phyloP scores from a whole-genome alignment of 35 echinoderm and acorn worm genomes.

The Acanthaster planci region DNA sequence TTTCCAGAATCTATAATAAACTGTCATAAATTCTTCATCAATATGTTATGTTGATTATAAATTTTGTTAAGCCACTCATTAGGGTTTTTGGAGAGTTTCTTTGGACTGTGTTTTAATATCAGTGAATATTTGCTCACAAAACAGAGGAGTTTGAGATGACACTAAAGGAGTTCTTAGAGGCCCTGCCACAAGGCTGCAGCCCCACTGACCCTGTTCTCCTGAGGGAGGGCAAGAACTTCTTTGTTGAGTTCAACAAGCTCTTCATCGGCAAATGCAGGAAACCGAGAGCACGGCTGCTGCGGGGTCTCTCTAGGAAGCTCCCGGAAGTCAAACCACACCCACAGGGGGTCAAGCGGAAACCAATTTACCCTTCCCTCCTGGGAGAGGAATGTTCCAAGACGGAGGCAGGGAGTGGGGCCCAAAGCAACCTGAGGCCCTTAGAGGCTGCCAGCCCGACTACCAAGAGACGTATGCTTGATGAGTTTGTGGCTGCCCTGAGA shows the following conservation, averaged over 20 bases:
- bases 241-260: constrained; percentile 28
- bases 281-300: background rate
- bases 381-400: background rate
- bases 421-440: constrained; percentile 16
- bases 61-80: background rate
- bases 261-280: background rate
- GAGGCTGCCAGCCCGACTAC: constrained; percentile 16
- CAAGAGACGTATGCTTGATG: constrained; percentile 25
- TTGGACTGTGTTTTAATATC: no score
- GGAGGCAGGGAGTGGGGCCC: background rate
- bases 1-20: no score
- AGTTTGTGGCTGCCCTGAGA: constrained; percentile 41
- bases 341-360: background rate
- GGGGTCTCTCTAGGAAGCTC: constrained; percentile 20
- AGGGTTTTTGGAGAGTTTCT: no score
- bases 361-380: background rate
- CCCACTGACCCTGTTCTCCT: background rate
- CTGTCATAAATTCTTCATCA: no score
- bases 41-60: background rate
- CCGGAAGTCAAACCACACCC: background rate
- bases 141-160: constrained; percentile 29
- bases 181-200: background rate
- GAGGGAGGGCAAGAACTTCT: constrained; percentile 37
- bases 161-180: constrained; percentile 33
- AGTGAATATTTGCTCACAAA: background rate